Conservation (phyloP, 92 coral and sea anemone species). For the Umimayanthus chanpuru region DNA sequence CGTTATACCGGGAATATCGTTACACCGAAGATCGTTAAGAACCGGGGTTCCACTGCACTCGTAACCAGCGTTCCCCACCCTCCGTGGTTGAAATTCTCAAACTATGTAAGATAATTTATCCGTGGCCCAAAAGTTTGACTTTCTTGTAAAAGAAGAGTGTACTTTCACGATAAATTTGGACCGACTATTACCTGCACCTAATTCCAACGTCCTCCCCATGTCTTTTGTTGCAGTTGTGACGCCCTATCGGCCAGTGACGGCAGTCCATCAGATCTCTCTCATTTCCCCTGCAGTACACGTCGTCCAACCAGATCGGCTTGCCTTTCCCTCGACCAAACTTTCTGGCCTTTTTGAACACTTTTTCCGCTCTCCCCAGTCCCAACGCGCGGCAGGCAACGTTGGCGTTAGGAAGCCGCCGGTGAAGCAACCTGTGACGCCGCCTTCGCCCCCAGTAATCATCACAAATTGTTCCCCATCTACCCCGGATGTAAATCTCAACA, state of each 20-base stretch:
- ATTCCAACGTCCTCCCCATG: neutral
- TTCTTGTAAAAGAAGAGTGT: too few relatives aligned
- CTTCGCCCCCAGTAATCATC: neutral
- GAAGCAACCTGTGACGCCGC: too few relatives aligned
- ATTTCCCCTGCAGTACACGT: constrained; percentile 6
- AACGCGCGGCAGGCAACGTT: constrained; percentile 27
- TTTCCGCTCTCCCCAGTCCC: constrained; percentile 22
- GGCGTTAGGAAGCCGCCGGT: neutral
- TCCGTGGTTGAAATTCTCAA: too few relatives aligned
- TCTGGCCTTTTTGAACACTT: neutral
- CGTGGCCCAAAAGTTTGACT: too few relatives aligned
- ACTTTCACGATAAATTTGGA: too few relatives aligned
- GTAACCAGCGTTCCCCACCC: too few relatives aligned
- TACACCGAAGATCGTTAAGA: too few relatives aligned
- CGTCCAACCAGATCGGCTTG: neutral
- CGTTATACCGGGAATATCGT: too few relatives aligned
- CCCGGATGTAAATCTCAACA: constrained; percentile 19
- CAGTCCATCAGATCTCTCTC: neutral
- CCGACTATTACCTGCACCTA: neutral
- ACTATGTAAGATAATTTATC: too few relatives aligned
- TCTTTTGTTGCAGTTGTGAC: neutral
- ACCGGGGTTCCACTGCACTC: too few relatives aligned
- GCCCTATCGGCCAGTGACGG: neutral
- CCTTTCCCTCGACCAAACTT: constrained; percentile 7
- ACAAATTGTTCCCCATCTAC: constrained; percentile 23